Evolutionary conservation across 2,888 invertebrate species (phyloP).

Genomic region (Spialia ferax): DNA sequence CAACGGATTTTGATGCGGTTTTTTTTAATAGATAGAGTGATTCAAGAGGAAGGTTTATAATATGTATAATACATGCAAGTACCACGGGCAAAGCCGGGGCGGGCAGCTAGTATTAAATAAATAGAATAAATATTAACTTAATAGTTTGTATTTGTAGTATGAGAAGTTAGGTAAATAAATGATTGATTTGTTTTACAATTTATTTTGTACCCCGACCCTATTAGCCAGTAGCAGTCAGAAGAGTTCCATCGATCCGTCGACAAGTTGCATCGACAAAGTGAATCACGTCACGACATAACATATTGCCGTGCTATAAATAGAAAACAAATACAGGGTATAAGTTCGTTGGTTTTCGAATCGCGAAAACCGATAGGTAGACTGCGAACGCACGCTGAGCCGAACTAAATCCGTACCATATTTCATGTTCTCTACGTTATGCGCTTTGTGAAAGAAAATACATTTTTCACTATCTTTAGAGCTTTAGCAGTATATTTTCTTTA

Average conservation of each 20-base stretch:
- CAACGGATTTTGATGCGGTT: too few species aligned
- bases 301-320: conserved; percentile 51
- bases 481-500: conserved; percentile 68
- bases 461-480: conserved; percentile 81
- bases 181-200: too few species aligned
- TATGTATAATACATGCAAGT: too few species aligned
- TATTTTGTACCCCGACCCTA: too few species aligned
- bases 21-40: too few species aligned
- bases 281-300: conserved; percentile 14
- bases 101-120: too few species aligned
- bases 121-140: too few species aligned
- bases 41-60: too few species aligned
- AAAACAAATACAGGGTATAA: conserved; percentile 77
- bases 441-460: conserved; percentile 85
- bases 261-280: neutral
- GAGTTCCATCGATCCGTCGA: neutral
- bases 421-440: conserved; percentile 82
- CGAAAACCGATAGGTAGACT: conserved; percentile 77
- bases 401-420: conserved; percentile 82
- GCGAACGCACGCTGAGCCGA: conserved; percentile 77
- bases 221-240: too few species aligned
- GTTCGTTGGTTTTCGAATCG: conserved; percentile 74
- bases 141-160: too few species aligned
- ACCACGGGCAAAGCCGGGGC: too few species aligned
- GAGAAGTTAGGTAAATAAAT: too few species aligned